Evolutionary conservation across 2,888 invertebrate genomes (phyloP).

Genomic region (Kryphioiulus occultus): DNA sequence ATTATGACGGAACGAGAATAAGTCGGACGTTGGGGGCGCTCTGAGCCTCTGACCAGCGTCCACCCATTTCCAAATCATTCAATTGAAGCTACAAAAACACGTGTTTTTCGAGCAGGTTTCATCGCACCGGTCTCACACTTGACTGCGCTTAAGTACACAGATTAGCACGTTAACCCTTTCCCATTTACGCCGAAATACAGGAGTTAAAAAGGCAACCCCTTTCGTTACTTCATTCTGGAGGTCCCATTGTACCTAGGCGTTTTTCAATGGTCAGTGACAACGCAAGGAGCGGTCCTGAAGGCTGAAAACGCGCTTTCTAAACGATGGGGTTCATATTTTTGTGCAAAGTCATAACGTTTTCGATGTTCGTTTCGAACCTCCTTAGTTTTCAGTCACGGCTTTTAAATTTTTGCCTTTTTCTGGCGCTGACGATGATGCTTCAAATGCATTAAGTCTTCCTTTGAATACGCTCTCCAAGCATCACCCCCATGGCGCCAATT

Average conservation of each 20-base stretch:
- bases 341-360: slow-evolving; percentile 8
- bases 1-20: slow-evolving; percentile 16
- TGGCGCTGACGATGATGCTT: neutral
- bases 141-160: slow-evolving; percentile 30
- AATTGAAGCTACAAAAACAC: neutral
- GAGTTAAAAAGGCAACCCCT: slow-evolving; percentile 30
- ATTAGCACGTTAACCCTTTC: slow-evolving; percentile 11
- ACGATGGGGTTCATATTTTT: neutral
- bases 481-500: neutral
- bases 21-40: neutral
- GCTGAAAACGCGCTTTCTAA: neutral
- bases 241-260: neutral
- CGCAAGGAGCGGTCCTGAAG: neutral
- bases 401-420: neutral
- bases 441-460: neutral
- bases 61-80: neutral
- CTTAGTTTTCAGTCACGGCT: slow-evolving; percentile 1
- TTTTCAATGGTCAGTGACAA: neutral
- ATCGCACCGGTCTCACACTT: slow-evolving; percentile 25
- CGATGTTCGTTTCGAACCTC: neutral
- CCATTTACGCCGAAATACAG: neutral
- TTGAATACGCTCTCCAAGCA: neutral
- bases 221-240: neutral
- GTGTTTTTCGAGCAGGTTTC: slow-evolving; percentile 26
- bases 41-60: neutral